Percentiles rank a stretch among this genome's conserved stretches.
These are phyloP conservation scores for Phorcus lineatus DNA, from an alignment of 2,888 invertebrate genomes.

Conservation along the genomic window DNA sequence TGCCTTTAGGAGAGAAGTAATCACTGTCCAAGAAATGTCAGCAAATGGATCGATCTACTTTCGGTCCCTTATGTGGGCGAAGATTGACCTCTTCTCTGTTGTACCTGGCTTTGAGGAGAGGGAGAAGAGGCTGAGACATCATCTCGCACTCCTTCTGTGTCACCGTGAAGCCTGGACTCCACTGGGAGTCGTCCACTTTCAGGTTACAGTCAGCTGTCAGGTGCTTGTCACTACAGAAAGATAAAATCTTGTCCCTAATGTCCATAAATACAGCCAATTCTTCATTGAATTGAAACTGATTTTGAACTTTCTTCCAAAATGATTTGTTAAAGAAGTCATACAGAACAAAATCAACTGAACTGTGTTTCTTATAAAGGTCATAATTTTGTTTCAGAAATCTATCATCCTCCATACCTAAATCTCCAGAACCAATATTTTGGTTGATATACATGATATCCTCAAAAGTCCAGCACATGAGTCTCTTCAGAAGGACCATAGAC, in stretches of 20 bases:
- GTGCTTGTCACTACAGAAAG: no score
- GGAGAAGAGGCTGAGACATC: slow-evolving; percentile 49
- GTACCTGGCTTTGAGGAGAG: slow-evolving; percentile 48
- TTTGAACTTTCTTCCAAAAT: slow-evolving; percentile 62
- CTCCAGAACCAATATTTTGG: not conserved
- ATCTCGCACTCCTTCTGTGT: slow-evolving; percentile 51
- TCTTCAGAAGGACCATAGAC: slow-evolving; percentile 70
- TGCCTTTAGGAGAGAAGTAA: no score
- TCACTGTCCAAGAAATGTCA: no score
- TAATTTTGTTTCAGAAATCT: slow-evolving; percentile 37
- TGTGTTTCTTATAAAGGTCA: slow-evolving; percentile 63
- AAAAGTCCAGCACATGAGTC: slow-evolving; percentile 71
- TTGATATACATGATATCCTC: slow-evolving; percentile 68
- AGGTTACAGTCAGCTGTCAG: slow-evolving; percentile 17
- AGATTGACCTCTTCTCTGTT: slow-evolving; percentile 33
- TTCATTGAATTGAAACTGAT: no score
- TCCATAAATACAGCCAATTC: no score
- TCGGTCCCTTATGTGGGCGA: no score
- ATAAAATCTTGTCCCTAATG: no score
- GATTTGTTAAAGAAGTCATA: slow-evolving; percentile 69
- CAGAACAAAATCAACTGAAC: slow-evolving; percentile 64
- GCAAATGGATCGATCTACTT: no score
- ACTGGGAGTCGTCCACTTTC: slow-evolving; percentile 44
- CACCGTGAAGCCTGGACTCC: slow-evolving; percentile 46
- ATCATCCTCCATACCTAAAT: slow-evolving; percentile 50